Conservation (phyloP, 2,113 vertebrate genomes). For the Cardinalis cardinalis region DNA sequence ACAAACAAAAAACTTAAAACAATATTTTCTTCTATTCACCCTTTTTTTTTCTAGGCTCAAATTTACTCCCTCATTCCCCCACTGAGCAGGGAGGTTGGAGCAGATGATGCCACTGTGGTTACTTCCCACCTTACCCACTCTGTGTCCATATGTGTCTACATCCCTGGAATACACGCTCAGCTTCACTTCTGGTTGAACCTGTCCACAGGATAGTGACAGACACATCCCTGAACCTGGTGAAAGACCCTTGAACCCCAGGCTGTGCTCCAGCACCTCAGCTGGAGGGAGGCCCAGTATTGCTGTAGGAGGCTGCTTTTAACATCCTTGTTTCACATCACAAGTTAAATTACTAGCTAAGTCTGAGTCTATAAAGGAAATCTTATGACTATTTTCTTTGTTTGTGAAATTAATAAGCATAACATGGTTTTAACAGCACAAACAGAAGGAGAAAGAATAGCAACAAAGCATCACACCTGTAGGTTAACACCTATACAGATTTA, state of each 20-base stretch:
- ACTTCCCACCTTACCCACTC: neutral
- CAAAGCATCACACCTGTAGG: neutral
- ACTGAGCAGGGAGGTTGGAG: neutral
- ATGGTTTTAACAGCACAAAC: neutral
- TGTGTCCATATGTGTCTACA: too few species aligned
- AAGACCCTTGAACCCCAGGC: rapidly evolving
- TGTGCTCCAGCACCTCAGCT: neutral
- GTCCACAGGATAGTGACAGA: neutral
- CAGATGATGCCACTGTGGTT: neutral
- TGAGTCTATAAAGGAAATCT: neutral
- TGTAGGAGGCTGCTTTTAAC: neutral
- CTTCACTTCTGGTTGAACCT: neutral
- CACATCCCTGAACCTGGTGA: rapidly evolving
- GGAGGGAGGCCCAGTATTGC: neutral
- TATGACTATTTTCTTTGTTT: neutral
- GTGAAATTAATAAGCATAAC: neutral
- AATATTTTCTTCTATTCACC: neutral
- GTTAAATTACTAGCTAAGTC: neutral
- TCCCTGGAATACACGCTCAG: neutral
- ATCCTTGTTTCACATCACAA: neutral
- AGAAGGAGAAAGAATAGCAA: neutral
- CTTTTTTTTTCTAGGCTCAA: neutral
- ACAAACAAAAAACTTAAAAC: neutral
- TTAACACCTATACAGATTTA: neutral
- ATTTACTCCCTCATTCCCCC: neutral